phyloP scores from a whole-genome alignment of 1,140 invertebrate species.

The Hesperophylax magnus region DNA sequence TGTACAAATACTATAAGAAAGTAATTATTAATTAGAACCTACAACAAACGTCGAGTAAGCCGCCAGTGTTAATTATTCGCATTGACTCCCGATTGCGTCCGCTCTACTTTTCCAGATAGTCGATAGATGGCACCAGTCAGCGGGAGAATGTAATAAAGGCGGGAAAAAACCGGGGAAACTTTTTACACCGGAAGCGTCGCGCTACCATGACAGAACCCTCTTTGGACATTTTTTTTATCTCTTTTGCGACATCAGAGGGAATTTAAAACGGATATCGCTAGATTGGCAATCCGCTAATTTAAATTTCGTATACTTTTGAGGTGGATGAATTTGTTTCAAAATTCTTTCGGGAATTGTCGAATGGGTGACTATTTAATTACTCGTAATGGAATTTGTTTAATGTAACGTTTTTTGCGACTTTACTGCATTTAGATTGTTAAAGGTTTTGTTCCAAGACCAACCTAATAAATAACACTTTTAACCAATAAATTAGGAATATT shows the following conservation, averaged over 20 bases:
- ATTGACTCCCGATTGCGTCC: background rate
- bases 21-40: too few species aligned
- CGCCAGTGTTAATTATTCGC: background rate
- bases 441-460: too few species aligned
- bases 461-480: too few species aligned
- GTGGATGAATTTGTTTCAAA: background rate
- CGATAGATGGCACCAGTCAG: background rate
- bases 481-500: too few species aligned
- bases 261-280: background rate
- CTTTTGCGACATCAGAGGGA: slow-evolving; percentile 17
- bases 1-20: too few species aligned
- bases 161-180: background rate
- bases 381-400: too few species aligned
- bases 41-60: too few species aligned
- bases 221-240: slow-evolving; percentile 9
- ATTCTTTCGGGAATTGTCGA: too few species aligned
- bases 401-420: too few species aligned
- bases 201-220: background rate
- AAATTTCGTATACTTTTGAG: slow-evolving; percentile 7
- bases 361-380: too few species aligned
- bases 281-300: slow-evolving; percentile 24
- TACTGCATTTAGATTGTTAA: too few species aligned
- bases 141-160: slow-evolving; percentile 3
- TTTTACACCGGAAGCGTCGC: background rate
- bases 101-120: background rate